Evolutionary conservation across 2,113 vertebrate genomes (phyloP).

Genomic region (Notothenia rossii): DNA sequence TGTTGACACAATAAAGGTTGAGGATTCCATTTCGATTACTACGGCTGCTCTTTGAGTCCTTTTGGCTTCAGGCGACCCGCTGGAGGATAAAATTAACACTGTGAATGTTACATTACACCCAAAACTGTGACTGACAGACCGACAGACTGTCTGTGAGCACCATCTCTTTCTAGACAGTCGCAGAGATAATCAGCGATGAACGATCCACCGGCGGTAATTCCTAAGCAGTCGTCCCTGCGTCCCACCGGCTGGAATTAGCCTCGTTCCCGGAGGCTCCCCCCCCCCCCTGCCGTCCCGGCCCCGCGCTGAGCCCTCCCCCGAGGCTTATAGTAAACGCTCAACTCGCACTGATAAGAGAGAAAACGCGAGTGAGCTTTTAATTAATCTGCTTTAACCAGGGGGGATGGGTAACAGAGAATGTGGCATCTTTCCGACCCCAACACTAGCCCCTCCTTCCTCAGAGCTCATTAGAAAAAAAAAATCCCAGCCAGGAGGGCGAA

Average conservation of each 20-base stretch:
- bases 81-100: neutral
- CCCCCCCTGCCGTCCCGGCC: conserved; percentile 43
- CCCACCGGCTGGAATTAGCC: conserved; percentile 71
- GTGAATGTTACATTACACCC: conserved; percentile 30
- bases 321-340: conserved; percentile 74
- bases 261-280: conserved; percentile 52
- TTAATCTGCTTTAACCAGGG: conserved; percentile 75
- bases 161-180: conserved; percentile 42
- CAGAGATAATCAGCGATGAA: conserved; percentile 59
- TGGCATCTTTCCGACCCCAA: conserved; percentile 37
- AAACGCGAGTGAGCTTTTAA: conserved; percentile 67
- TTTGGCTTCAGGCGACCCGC: neutral
- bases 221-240: conserved; percentile 43
- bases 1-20: conserved; percentile 18
- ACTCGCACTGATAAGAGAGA: conserved; percentile 71
- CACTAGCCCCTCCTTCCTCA: conserved; percentile 2
- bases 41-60: conserved; percentile 2
- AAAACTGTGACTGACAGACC: conserved; percentile 41
- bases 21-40: conserved; percentile 32
- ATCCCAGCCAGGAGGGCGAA: conserved; percentile 26
- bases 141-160: conserved; percentile 9
- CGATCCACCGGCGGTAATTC: conserved; percentile 35
- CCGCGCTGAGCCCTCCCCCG: conserved; percentile 45
- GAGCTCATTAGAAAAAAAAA: conserved; percentile 51
- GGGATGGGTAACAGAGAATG: conserved; percentile 10